Evolutionary conservation across 2,888 invertebrate species (phyloP), one percentile per base, ranked within the genome.

Genomic region (Frankliniella fusca): DNA sequence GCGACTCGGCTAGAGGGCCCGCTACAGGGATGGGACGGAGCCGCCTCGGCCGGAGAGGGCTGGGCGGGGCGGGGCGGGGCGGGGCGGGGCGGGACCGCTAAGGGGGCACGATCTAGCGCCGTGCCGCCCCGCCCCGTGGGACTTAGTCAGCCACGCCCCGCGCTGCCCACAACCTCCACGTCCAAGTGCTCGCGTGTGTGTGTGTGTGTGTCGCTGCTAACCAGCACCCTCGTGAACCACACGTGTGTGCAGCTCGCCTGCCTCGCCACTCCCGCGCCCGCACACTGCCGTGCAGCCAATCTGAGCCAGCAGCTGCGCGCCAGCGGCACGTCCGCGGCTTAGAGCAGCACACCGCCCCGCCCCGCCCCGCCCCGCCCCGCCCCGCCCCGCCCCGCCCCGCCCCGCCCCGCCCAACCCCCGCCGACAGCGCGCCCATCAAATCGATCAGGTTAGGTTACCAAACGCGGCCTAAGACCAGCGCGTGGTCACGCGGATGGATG

Each of bases 281-380:
- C 38, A 38, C 38, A n/a, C n/a, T n/a, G n/a, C n/a, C n/a, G n/a
- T 38, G 38, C 38, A 38, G n/a, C n/a, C n/a, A n/a, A n/a, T n/a
- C 38, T 38, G 38, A 38, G 38, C 38, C 38, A 38, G 38, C 38
- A 38, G 38, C 38, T 38, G 38, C 38, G 38, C 38, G 38, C 38
- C 38, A 38, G 27, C 70, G 70, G 9, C 70, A 76, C 70, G 70
- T 76, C 70, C 70, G 70, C 27, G 70, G 23, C 27, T 76, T 76
- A 76, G 27, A 27, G 70, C 27, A 27, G 11, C 70, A 27, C 70
- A 27, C 27, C 70, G 27, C 70, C 10, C 70, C 11, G 23, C 70
- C 70, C 70, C 70, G 70, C 20, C 65, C 12, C 54, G 23, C 70
- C n/a, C 18, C 54, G 20, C 18, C 54, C 54, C 15, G 15, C 54